Conservation (phyloP, 1,140 invertebrate genomes). For the Globodera rostochiensis region DNA sequence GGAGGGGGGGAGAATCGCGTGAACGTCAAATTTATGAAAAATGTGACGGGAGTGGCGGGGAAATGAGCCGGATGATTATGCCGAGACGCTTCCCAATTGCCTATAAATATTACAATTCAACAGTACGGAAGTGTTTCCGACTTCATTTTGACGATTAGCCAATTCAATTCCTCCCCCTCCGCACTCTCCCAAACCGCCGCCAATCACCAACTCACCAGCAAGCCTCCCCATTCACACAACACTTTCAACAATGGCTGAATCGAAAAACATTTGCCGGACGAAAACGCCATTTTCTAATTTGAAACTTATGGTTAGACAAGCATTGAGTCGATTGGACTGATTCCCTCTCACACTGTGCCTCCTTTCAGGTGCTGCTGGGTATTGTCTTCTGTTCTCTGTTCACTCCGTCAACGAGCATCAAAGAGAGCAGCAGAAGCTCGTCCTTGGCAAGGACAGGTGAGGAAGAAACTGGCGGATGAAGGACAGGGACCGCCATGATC, state of each 20-base stretch:
- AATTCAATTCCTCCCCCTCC: neutral
- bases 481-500: neutral
- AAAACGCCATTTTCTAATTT: neutral
- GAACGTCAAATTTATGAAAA: neutral
- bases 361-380: neutral
- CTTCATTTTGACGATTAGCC: neutral
- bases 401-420: neutral
- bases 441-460: neutral
- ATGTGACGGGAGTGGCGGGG: neutral
- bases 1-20: neutral
- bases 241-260: neutral
- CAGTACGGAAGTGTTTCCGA: too few relatives aligned
- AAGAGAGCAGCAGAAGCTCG: neutral
- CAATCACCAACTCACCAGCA: too few relatives aligned
- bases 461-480: neutral
- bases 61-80: neutral
- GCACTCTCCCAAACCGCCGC: too few relatives aligned
- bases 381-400: conserved; percentile 6
- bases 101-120: neutral
- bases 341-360: neutral
- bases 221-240: neutral
- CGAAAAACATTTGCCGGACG: neutral
- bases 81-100: neutral
- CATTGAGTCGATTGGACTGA: too few relatives aligned
- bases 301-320: neutral